These are phyloP conservation scores for Siniperca chuatsi DNA, from an alignment of 2,113 vertebrate species.

Conservation along the genomic window DNA sequence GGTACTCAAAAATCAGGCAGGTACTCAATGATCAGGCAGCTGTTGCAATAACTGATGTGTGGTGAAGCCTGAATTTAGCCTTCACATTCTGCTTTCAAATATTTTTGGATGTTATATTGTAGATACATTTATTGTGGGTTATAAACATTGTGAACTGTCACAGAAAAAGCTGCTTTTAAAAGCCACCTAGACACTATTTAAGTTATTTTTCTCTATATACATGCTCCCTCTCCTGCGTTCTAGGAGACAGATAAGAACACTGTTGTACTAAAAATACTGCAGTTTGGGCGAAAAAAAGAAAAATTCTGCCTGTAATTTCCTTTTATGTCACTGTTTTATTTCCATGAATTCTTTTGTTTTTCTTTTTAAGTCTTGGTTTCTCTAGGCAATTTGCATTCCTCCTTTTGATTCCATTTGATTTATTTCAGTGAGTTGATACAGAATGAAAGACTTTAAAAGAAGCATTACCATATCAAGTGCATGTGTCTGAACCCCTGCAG, in stretches of 20 bases:
- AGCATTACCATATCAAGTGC: background rate
- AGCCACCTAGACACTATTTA: no score
- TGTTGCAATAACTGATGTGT: background rate
- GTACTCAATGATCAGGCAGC: background rate
- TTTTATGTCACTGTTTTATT: background rate
- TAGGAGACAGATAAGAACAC: background rate
- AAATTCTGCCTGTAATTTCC: background rate
- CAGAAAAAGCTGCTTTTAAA: background rate
- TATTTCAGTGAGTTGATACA: background rate
- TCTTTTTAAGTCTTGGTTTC: background rate
- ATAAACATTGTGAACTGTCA: background rate
- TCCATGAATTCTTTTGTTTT: background rate
- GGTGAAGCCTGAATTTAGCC: background rate
- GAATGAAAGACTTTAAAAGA: background rate
- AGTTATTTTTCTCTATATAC: background rate
- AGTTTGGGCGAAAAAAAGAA: background rate
- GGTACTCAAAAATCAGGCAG: background rate
- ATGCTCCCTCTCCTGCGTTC: background rate
- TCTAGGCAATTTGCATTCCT: background rate
- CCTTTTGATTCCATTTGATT: background rate
- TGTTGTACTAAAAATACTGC: background rate
- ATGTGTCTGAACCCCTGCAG: constrained; percentile 4
- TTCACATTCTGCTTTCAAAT: background rate
- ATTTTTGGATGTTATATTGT: background rate
- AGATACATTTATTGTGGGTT: background rate